A percentile compares a stretch with the other conserved stretches of the same genome.
Evolutionary conservation across 2,797 vertebrate genomes (phyloP).

Genomic region (Helostoma temminkii): DNA sequence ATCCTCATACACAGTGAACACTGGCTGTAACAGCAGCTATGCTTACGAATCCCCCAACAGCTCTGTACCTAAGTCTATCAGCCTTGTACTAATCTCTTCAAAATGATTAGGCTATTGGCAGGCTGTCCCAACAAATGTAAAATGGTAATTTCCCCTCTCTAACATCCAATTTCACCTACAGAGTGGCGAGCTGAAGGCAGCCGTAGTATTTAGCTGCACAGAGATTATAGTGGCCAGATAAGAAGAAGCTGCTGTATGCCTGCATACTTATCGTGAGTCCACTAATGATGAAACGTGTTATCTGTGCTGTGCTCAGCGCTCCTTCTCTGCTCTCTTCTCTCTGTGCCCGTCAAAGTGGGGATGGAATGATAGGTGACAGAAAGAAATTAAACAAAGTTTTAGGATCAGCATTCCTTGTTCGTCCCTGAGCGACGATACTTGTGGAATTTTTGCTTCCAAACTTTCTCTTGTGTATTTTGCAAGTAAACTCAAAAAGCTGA

Average conservation of each 20-base stretch:
- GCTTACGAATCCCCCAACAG: conserved; percentile 22
- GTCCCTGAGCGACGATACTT: conserved; percentile 29
- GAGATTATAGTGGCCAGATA: conserved; percentile 80
- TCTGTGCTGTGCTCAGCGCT: conserved; percentile 79
- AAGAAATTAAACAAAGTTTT: conserved; percentile 51
- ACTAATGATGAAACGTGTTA: conserved; percentile 76
- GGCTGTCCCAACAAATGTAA: conserved; percentile 50
- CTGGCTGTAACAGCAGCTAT: conserved; percentile 20
- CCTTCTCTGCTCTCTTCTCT: conserved; percentile 34
- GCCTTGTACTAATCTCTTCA: conserved; percentile 60
- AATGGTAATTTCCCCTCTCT: conserved; percentile 53
- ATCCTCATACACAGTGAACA: conserved; percentile 16
- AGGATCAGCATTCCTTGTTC: conserved; percentile 55
- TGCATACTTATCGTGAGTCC: conserved; percentile 80
- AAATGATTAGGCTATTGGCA: conserved; percentile 54
- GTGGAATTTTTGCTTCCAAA: conserved; percentile 25
- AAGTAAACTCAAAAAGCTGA: conserved; percentile 12
- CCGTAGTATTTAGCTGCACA: conserved; percentile 67
- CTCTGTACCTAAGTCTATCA: conserved; percentile 47
- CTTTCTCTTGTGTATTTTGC: conserved; percentile 14
- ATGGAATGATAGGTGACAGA: conserved; percentile 52
- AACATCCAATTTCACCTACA: conserved; percentile 54
- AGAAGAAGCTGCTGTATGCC: conserved; percentile 70
- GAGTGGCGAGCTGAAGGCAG: conserved; percentile 56
- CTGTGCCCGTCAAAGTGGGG: conserved; percentile 60